These are phyloP conservation scores for Zaprionus nigranus DNA, from an alignment of 1,140 invertebrate species.

Conservation along the genomic window DNA sequence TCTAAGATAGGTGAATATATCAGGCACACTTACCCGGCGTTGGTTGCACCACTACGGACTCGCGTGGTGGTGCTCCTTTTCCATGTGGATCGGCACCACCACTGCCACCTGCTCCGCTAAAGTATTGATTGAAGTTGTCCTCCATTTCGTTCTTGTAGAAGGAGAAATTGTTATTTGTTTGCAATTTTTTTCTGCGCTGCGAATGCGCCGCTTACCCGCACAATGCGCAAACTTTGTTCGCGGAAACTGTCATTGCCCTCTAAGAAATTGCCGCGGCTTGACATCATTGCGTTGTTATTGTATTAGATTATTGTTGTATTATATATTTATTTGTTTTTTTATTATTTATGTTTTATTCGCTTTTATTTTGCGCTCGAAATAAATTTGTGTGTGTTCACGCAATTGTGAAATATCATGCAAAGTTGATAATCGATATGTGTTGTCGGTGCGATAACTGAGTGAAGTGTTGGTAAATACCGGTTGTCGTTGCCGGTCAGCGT, in stretches of 20 bases:
- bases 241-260: constrained; percentile 80
- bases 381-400: constrained; percentile 4
- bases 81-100: background rate
- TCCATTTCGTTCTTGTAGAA: constrained; percentile 76
- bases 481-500: background rate
- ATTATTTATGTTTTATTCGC: constrained; percentile 8
- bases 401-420: constrained; percentile 4
- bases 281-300: constrained; percentile 44
- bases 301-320: background rate
- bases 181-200: background rate
- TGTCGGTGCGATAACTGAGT: constrained; percentile 14
- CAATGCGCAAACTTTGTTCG: constrained; percentile 85
- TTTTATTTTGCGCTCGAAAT: background rate
- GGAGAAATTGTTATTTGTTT: background rate
- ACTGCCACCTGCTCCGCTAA: constrained; percentile 36
- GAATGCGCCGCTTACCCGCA: constrained; percentile 72
- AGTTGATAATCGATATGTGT: constrained; percentile 20
- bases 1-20: background rate
- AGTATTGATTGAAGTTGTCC: constrained; percentile 81
- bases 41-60: constrained; percentile 74
- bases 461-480: constrained; percentile 18
- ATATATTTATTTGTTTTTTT: background rate
- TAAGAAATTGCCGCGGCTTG: constrained; percentile 67
- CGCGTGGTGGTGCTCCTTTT: constrained; percentile 56
- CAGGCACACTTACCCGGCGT: constrained; percentile 70